Base-by-base conservation (phyloP, 2,113 vertebrate species). In the Perccottus glenii region DNA sequence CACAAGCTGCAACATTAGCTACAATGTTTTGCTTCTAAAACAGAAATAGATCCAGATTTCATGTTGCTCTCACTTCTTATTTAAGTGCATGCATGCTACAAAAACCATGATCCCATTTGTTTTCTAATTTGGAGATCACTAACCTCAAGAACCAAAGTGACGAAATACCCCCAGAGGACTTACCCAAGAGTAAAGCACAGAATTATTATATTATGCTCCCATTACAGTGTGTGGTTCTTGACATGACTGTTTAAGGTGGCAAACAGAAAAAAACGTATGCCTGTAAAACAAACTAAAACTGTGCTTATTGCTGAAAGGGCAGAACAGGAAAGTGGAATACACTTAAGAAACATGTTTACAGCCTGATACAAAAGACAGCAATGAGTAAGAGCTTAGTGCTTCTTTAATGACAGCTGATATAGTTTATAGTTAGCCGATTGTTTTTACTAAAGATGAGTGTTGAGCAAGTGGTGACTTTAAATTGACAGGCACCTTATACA, bases 71-170 rank as follows among this genome's bases (percentile, higher is more conserved):
- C 42, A 45, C n/a, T 70, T 56, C 48, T 43, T 52, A 11, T 67
- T 44, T 19, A 47, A 9, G 33, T 50, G 62, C 48, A 45, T 49
- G 48, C 45, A 2, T 59, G 32, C 48, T 27, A 49, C 61, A 52
- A 66, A 27, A 78, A 67, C 66, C 66, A 72, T 42, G 19, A 47
- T 65, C 64, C 67, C 56, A 82, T 75, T 67, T 61, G 71, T 43
- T n/a, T 50, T 68, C 38, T 62, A 69, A 53, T 75, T 64, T 57
- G 11, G 67, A 72, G 55, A 72, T 48, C 19, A 62, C 48, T 50
- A 55, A 74, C 61, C 57, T 70, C 36, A 40, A 60, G 52, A 58
- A 45, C 49, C 52, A 63, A 55, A 58, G 65, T 61, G 12, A 75
- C 64, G 49, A 60, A 64, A 75, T 45, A 50, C 5, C 62, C 65